Conservation (phyloP, 2,888 invertebrate species). For the Neoascia interrupta region DNA sequence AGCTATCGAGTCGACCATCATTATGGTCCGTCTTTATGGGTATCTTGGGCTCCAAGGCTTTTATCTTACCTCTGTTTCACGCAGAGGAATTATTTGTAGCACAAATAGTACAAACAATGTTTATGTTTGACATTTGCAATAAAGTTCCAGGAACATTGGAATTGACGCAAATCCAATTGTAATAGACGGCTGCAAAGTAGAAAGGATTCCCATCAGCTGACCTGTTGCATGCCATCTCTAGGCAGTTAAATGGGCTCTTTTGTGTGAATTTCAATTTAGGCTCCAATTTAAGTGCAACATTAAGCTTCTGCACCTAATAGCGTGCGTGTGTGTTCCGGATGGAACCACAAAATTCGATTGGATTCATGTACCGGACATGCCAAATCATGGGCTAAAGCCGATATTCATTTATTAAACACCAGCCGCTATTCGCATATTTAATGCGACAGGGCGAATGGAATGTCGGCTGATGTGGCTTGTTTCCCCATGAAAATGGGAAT, state of each 20-base stretch:
- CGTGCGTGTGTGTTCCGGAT: background rate
- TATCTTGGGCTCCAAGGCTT: background rate
- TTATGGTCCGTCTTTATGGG: background rate
- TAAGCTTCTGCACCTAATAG: background rate
- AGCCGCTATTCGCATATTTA: background rate
- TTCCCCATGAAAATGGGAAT: constrained; percentile 5
- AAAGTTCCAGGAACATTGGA: no score
- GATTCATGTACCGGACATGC: background rate
- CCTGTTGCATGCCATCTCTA: background rate
- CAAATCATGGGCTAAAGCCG: no score
- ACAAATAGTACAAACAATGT: no score
- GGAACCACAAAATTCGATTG: constrained; percentile 1
- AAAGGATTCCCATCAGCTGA: background rate
- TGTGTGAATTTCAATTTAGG: constrained; percentile 5
- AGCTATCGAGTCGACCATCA: constrained; percentile 1
- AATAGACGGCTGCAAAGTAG: no score
- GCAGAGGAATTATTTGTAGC: background rate
- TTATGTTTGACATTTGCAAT: no score
- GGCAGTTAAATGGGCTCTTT: no score
- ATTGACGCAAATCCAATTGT: no score
- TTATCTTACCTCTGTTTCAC: background rate
- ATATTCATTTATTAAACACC: constrained; percentile 19
- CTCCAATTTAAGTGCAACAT: background rate
- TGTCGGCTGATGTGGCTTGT: background rate
- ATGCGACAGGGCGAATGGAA: constrained; percentile 1